Percentiles rank a stretch among this genome's conserved stretches.
These are phyloP conservation scores for Eucidaris tribuloides DNA, from an alignment of 35 echinoderm and acorn worm genomes.

Conservation along the genomic window DNA sequence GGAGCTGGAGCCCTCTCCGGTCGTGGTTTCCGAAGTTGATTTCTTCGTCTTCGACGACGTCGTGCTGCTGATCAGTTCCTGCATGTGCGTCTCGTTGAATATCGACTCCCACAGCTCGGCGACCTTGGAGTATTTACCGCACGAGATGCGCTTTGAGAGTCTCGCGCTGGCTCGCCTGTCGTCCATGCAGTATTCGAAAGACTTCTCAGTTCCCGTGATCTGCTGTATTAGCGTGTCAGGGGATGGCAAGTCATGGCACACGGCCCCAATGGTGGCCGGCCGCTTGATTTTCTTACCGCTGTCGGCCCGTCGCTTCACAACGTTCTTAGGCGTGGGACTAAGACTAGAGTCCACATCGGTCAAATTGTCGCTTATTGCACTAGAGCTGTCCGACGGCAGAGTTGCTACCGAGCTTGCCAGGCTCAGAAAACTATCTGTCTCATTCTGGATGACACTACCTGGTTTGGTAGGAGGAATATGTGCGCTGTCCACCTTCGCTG, in stretches of 20 bases:
- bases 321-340: neutral
- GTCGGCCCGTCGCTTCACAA: neutral
- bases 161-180: conserved; percentile 10
- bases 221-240: neutral
- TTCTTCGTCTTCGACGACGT: neutral
- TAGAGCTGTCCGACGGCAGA: neutral
- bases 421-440: conserved; percentile 20
- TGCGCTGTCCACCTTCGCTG: too few relatives aligned
- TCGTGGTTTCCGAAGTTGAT: neutral
- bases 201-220: neutral
- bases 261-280: conserved; percentile 29
- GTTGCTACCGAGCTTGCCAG: conserved; percentile 10
- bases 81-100: conserved; percentile 14
- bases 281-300: conserved; percentile 9
- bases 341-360: neutral
- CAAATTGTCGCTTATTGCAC: neutral
- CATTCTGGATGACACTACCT: conserved; percentile 7
- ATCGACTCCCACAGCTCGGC: conserved; percentile 79
- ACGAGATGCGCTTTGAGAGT: conserved; percentile 63
- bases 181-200: conserved; percentile 8
- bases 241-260: conserved; percentile 7
- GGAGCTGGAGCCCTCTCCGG: conserved; percentile 26
- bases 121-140: conserved; percentile 81
- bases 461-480: too few relatives aligned
- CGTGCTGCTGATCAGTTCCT: neutral